Evolutionary conservation across 2,888 invertebrate genomes (phyloP), one percentile per base, ranked within the genome.

Genomic region (Anaspis maculata): DNA sequence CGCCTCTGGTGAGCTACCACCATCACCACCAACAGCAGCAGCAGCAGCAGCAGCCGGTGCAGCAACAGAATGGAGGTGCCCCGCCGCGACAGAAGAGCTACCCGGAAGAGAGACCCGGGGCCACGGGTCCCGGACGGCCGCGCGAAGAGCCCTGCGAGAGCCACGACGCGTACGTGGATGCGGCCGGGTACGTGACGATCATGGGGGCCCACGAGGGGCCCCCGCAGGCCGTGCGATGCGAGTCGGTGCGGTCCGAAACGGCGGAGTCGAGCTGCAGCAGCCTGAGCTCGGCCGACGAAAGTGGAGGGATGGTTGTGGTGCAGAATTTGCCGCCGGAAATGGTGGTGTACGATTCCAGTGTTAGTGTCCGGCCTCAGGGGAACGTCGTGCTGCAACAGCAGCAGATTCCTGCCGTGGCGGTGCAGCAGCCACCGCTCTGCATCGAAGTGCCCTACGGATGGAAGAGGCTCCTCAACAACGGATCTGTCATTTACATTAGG

Each of bases 401-500:
- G 15, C 39, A 52, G 21, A 50, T 14, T 14, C 47, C 49, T n/a
- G 7, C 7, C 43, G 9, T 22, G 42, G 24, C 32, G 41, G 29
- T 44, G 15, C 52, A 51, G 35, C 45, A 42, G 28, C 42, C 46
- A 21, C n/a, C n/a, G n/a, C n/a, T n/a, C n/a, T 45, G 52, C 38
- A 53, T 64, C 53, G 55, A 74, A 51, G 77, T 83, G 55, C 84
- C 86, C 48, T 76, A 74, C 53, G 84, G 85, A 45, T 87, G 86
- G 86, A 82, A 79, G 63, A 72, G 87, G 59, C 69, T 79, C 49
- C 68, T 76, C 51, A 76, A 75, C 59, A 78, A 79, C 64, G 80
- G 80, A 51, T 73, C 75, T 63, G 72, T 85, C 63, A 74, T 82
- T 57, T 86, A 86, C 67, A 76, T 83, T 66, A 85, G 84, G 85